Base-by-base conservation (phyloP, 2,113 vertebrate genomes). In the Melanocharis versteri region DNA sequence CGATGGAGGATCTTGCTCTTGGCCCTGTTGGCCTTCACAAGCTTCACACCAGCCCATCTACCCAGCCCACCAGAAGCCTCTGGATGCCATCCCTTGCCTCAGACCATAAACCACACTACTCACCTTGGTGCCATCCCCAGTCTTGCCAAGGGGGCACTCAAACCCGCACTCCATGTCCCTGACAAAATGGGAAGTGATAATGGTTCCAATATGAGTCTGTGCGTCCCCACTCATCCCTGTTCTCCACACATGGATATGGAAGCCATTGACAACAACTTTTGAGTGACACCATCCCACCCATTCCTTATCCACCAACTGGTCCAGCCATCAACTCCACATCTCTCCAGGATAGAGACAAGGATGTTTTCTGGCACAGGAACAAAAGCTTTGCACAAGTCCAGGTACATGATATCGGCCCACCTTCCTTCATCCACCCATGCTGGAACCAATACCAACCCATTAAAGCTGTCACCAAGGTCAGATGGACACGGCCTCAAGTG, bases 401-500 rank as follows among this genome's bases (percentile, higher is more conserved):
- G 24, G 5, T 28, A n/a, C 11, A 22, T 3, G 31, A 42, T 14
- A 28, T 10, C 18, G 13, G 3, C 6, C 17, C 8, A 3, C 4
- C 8, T 51, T 13, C 4, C 18, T 4, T 42, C 30, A n/a, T 28
- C 18, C 30, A 28, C 3, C 37, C 5, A 13, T 42, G 6, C 18
- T 42, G 30, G 37, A 42, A 79, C 5, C 6, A 78, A 35, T 15
- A 30, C 7, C 48, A 79, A 30, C 7, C 2, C 60, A 79, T 8
- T 19, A 35, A 44, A 30, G 20, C 8, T 21, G 30, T 16, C 1
- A 0, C 26, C 39, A 30, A 31, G 15, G 26, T 54, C 20, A 20
- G 40, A 23, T 31, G 40, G 27, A 31, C n/a, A 21, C 0, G 0
- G n/a, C 17, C 10, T 17, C 13, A 39, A 57, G 16, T 27, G 10